Conservation (phyloP, 1,140 invertebrate species). For the Manduca sexta region DNA sequence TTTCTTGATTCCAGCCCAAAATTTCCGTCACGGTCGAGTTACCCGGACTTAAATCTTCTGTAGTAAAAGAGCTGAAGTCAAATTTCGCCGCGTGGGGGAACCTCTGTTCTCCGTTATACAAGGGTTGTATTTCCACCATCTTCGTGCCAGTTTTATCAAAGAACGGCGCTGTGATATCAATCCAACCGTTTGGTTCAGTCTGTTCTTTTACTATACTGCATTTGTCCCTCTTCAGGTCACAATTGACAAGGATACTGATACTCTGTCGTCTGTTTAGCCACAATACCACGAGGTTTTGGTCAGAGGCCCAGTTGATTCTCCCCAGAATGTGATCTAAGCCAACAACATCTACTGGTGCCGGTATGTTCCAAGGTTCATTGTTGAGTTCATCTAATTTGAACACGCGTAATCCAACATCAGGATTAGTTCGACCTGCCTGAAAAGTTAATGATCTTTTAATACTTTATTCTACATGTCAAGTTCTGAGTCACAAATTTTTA, state of each 20-base stretch:
- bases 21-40: conserved; percentile 65
- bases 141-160: conserved; percentile 64
- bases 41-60: conserved; percentile 78
- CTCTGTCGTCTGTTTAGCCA: conserved; percentile 94
- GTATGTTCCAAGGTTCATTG: conserved; percentile 49
- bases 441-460: conserved; percentile 31
- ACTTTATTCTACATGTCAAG: too few relatives aligned
- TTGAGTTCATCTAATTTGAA: conserved; percentile 57
- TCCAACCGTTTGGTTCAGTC: conserved; percentile 63
- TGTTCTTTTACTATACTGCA: conserved; percentile 61
- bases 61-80: conserved; percentile 42
- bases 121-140: conserved; percentile 57
- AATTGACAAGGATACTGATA: conserved; percentile 73
- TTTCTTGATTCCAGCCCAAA: conserved; percentile 65
- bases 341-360: conserved; percentile 69
- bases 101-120: conserved; percentile 40
- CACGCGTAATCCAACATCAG: conserved; percentile 79
- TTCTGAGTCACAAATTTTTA: too few relatives aligned
- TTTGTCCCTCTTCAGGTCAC: conserved; percentile 64
- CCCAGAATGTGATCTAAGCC: conserved; percentile 71
- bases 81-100: conserved; percentile 60
- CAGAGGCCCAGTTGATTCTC: conserved; percentile 85
- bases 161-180: conserved; percentile 52
- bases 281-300: conserved; percentile 79
- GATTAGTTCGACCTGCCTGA: conserved; percentile 86